Percentiles rank a stretch among this genome's conserved stretches.
Conservation (phyloP, 2,888 invertebrate species). For the Lasioglossum zephyrum region DNA sequence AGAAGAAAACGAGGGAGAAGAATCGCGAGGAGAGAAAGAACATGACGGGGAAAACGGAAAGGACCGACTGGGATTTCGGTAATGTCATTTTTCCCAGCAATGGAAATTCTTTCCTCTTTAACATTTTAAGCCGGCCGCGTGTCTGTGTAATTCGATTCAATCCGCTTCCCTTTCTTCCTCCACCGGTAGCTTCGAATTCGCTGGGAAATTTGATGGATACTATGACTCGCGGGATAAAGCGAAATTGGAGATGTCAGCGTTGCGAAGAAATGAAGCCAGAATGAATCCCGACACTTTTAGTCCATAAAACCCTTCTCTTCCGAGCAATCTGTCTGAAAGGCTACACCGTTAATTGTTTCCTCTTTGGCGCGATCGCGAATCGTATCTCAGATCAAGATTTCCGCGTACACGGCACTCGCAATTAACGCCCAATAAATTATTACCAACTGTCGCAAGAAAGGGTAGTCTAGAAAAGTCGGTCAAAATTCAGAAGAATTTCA, state of each 20-base stretch:
- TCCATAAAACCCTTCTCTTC: neutral
- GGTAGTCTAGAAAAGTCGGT: too few relatives aligned
- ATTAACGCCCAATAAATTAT: neutral
- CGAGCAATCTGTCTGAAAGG: neutral
- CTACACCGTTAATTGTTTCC: conserved; percentile 1
- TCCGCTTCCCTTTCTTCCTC: conserved; percentile 53
- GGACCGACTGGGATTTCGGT: conserved; percentile 56
- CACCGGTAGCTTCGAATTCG: conserved; percentile 39
- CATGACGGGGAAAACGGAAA: conserved; percentile 26
- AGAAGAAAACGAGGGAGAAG: conserved; percentile 17
- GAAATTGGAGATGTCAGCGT: conserved; percentile 43
- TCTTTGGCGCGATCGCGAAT: neutral
- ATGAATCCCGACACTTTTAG: conserved; percentile 37
- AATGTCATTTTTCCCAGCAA: conserved; percentile 67
- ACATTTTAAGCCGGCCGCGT: conserved; percentile 63
- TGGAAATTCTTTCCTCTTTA: conserved; percentile 62
- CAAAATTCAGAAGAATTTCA: too few relatives aligned
- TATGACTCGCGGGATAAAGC: conserved; percentile 28
- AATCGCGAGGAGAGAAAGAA: conserved; percentile 41
- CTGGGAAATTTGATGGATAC: conserved; percentile 51
- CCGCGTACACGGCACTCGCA: neutral
- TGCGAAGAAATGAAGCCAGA: conserved; percentile 45
- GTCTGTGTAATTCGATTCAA: conserved; percentile 69
- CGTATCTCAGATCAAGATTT: neutral
- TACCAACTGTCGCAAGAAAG: neutral